These are phyloP conservation scores for Alligator sinensis DNA, from an alignment of 2,113 vertebrate genomes.

Conservation along the genomic window DNA sequence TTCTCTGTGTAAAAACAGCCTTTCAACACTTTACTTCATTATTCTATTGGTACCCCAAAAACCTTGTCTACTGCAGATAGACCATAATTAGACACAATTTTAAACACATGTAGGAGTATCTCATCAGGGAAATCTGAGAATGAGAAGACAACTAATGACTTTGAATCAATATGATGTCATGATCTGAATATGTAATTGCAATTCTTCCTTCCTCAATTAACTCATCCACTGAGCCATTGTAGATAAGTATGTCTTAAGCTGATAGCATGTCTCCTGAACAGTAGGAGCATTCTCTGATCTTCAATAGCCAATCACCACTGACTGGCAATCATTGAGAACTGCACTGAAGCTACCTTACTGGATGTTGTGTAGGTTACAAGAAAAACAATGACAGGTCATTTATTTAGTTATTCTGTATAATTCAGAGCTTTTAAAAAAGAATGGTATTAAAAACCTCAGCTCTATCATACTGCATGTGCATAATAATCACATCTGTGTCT, in stretches of 20 bases:
- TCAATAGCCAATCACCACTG: not conserved
- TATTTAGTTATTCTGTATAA: constrained; percentile 59
- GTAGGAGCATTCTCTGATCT: not conserved
- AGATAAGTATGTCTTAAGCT: not conserved
- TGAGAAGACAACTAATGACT: not conserved
- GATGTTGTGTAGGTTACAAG: constrained; percentile 61
- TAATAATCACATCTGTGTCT: constrained; percentile 69
- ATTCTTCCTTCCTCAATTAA: not conserved
- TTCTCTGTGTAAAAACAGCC: not conserved
- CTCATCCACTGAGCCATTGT: not conserved
- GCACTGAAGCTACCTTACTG: constrained; percentile 25
- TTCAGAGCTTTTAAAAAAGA: constrained; percentile 66
- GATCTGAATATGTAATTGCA: not conserved
- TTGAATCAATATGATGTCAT: not conserved
- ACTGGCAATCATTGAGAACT: not conserved
- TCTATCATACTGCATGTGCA: constrained; percentile 71
- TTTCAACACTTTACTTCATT: constrained; percentile 39
- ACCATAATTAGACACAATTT: constrained; percentile 8
- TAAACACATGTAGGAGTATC: not conserved
- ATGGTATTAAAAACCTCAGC: constrained; percentile 41
- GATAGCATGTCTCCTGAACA: not conserved
- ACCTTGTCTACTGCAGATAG: not conserved
- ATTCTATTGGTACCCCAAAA: constrained; percentile 3
- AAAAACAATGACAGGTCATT: constrained; percentile 62
- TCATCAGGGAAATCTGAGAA: not conserved